Evolutionary conservation across 2,113 vertebrate genomes (phyloP).

Genomic region (Suricata suricatta): DNA sequence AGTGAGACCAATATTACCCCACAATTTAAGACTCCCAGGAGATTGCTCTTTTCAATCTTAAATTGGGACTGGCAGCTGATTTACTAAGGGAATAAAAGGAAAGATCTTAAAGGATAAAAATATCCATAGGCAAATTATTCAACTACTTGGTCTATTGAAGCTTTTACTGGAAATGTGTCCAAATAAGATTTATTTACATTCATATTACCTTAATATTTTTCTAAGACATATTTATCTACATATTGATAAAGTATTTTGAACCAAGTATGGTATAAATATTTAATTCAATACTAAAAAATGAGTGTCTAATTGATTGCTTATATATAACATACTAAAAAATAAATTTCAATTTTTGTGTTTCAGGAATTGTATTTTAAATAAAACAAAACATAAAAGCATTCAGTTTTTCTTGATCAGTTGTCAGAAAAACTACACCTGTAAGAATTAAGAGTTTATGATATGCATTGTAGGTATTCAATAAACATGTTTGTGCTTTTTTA

Average conservation of each 20-base stretch:
- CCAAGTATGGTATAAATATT: not conserved
- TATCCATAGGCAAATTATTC: not conserved
- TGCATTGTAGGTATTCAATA: not conserved
- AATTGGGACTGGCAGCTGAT: not conserved
- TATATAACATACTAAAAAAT: not conserved
- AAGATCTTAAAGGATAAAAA: not conserved
- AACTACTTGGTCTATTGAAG: not conserved
- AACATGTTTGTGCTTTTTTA: not conserved
- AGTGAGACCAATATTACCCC: not conserved
- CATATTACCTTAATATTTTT: not conserved
- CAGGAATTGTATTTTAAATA: conserved; percentile 3
- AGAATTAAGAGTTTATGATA: not conserved
- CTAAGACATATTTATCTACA: not conserved
- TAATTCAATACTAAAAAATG: not conserved
- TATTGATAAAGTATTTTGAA: not conserved
- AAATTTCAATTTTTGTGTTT: not conserved
- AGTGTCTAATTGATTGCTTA: not conserved
- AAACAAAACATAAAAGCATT: not conserved
- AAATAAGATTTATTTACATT: conserved; percentile 8
- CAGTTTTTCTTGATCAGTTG: not conserved
- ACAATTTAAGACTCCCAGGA: not conserved
- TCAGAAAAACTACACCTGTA: not conserved
- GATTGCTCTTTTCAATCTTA: not conserved
- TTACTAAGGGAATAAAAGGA: not conserved
- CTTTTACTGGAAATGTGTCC: not conserved